Evolutionary conservation across 1,140 invertebrate species (phyloP).

Genomic region (Leptinotarsa defecta): DNA sequence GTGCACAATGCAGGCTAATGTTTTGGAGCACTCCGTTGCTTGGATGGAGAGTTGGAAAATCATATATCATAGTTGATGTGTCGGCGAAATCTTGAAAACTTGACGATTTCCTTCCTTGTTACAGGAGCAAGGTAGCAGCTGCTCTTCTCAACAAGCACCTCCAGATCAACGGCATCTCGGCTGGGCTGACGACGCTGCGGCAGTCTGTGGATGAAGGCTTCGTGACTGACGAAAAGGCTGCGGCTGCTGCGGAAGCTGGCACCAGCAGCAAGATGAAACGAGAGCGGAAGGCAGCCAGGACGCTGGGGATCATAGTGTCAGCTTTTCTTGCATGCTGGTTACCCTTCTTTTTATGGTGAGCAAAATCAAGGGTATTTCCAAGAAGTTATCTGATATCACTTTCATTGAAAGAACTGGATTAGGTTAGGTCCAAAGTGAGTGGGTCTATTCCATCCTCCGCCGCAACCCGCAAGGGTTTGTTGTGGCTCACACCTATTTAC

Average conservation of each 20-base stretch:
- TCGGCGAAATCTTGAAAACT: no score
- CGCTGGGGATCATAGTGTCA: constrained; percentile 93
- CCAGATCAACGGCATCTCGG: constrained; percentile 83
- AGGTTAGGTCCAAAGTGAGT: no score
- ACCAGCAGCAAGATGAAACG: constrained; percentile 83
- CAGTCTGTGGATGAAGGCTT: constrained; percentile 59
- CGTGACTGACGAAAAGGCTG: constrained; percentile 60
- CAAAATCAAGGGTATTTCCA: not conserved
- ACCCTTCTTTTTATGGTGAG: constrained; percentile 90
- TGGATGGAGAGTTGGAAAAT: no score
- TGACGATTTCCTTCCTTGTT: constrained; percentile 39
- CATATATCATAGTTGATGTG: no score
- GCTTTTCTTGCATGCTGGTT: constrained; percentile 92
- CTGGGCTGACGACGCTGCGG: constrained; percentile 63
- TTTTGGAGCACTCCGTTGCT: no score
- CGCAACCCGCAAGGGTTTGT: no score
- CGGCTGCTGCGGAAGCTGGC: constrained; percentile 58
- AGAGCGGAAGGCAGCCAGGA: constrained; percentile 91
- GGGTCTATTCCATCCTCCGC: no score
- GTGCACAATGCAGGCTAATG: no score
- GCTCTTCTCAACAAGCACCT: constrained; percentile 83
- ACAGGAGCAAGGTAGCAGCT: constrained; percentile 82
- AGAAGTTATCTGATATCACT: no score
- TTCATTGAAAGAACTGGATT: no score
- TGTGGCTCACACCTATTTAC: no score